Conservation (phyloP, 1,140 invertebrate species). For the Polypedilum pembai region DNA sequence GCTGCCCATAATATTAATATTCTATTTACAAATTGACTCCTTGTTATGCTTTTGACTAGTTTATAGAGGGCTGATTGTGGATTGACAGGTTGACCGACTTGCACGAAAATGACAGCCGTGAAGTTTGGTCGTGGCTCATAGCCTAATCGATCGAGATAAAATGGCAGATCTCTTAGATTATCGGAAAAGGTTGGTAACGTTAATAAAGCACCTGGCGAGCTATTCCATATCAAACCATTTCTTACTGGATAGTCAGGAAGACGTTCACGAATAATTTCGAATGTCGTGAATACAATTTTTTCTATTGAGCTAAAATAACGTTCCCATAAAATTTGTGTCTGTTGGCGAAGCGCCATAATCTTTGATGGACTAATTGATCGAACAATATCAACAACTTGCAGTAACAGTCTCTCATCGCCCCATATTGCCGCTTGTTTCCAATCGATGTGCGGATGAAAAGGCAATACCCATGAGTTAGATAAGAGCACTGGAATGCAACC, state of each 20-base stretch:
- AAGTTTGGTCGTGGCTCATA: constrained; percentile 56
- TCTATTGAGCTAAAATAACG: constrained; percentile 95
- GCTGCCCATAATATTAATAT: constrained; percentile 88
- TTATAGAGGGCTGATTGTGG: constrained; percentile 70
- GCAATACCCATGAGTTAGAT: constrained; percentile 94
- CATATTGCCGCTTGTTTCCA: constrained; percentile 90
- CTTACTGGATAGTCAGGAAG: constrained; percentile 64
- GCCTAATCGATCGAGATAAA: constrained; percentile 49
- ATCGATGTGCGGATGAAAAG: constrained; percentile 95
- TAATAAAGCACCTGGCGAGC: constrained; percentile 73
- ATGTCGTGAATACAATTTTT: constrained; percentile 90
- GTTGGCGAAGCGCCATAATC: constrained; percentile 79
- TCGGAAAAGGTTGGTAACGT: constrained; percentile 80
- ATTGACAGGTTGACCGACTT: constrained; percentile 57
- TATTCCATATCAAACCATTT: constrained; percentile 81
- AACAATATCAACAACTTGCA: constrained; percentile 90
- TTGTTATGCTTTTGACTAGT: constrained; percentile 72
- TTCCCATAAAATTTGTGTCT: constrained; percentile 93
- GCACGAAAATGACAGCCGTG: constrained; percentile 85
- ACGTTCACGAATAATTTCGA: constrained; percentile 88
- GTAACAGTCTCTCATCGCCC: constrained; percentile 86
- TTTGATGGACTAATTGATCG: constrained; percentile 72
- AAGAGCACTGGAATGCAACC: constrained; percentile 96
- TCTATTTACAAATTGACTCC: constrained; percentile 74
- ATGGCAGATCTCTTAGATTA: constrained; percentile 55